phyloP scores from a whole-genome alignment of 2,113 vertebrate genomes.

The Aix galericulata region DNA sequence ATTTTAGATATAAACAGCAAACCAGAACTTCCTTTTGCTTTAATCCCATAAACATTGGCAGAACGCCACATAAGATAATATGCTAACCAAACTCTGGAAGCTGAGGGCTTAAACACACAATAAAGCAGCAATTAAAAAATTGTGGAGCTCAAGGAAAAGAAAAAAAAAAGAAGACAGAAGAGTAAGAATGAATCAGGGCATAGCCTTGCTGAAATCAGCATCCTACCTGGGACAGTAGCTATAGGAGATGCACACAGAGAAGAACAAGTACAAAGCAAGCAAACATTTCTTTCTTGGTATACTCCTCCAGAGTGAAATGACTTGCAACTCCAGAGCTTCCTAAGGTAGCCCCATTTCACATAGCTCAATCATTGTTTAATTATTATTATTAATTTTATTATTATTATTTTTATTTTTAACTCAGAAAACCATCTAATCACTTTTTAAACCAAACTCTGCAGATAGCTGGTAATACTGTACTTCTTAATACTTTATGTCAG shows the following conservation, averaged over 20 bases:
- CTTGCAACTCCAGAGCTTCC: background rate
- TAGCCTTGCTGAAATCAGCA: background rate
- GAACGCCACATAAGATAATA: slow-evolving; percentile 40
- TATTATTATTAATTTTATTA: no score
- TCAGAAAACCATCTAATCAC: background rate
- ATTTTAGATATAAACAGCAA: slow-evolving; percentile 13
- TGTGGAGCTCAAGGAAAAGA: slow-evolving; percentile 19
- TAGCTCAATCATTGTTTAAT: background rate
- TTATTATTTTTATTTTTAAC: background rate
- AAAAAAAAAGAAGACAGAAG: background rate
- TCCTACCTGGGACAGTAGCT: background rate
- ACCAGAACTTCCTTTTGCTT: slow-evolving; percentile 43
- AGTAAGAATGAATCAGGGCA: background rate
- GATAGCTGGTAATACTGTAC: background rate
- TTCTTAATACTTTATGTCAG: background rate
- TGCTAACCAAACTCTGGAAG: slow-evolving; percentile 12
- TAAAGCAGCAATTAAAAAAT: slow-evolving; percentile 27
- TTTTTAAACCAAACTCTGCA: background rate
- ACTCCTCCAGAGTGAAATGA: background rate
- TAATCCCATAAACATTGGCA: slow-evolving; percentile 21
- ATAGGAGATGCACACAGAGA: background rate
- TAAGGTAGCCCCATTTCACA: background rate
- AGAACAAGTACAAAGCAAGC: background rate
- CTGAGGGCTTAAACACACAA: background rate
- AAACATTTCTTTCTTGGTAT: background rate